These are phyloP conservation scores for Salvelinus namaycush DNA, from an alignment of 2,113 vertebrate genomes.

Conservation along the genomic window DNA sequence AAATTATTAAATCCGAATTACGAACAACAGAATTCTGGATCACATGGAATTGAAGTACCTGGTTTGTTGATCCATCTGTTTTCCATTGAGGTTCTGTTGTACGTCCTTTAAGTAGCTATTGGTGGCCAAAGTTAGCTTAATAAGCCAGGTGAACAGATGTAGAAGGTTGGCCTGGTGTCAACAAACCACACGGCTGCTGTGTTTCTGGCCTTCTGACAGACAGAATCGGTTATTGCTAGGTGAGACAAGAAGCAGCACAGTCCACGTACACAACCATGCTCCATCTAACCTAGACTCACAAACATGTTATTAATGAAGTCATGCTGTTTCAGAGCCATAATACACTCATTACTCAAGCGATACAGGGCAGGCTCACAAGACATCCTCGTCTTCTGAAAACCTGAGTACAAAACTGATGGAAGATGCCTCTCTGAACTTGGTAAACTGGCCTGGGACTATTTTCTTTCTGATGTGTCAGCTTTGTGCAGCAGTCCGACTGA, in stretches of 20 bases:
- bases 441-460: too few species aligned
- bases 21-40: not conserved
- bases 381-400: not conserved
- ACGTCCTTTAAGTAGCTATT: not conserved
- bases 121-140: not conserved
- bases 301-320: not conserved
- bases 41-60: not conserved
- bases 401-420: not conserved
- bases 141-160: slow-evolving; percentile 1
- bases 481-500: too few species aligned
- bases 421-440: too few species aligned
- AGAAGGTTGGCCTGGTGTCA: not conserved
- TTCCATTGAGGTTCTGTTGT: slow-evolving; percentile 1
- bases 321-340: not conserved
- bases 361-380: not conserved
- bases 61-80: slow-evolving; percentile 1
- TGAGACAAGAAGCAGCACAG: not conserved
- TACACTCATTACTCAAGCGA: not conserved
- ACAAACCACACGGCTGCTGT: not conserved
- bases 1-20: not conserved
- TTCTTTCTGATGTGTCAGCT: too few species aligned
- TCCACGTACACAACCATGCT: not conserved
- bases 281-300: not conserved
- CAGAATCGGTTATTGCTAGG: not conserved
- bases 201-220: not conserved